phyloP scores from a whole-genome alignment of 2,797 vertebrate species.

The Sebastes hopkinsi region DNA sequence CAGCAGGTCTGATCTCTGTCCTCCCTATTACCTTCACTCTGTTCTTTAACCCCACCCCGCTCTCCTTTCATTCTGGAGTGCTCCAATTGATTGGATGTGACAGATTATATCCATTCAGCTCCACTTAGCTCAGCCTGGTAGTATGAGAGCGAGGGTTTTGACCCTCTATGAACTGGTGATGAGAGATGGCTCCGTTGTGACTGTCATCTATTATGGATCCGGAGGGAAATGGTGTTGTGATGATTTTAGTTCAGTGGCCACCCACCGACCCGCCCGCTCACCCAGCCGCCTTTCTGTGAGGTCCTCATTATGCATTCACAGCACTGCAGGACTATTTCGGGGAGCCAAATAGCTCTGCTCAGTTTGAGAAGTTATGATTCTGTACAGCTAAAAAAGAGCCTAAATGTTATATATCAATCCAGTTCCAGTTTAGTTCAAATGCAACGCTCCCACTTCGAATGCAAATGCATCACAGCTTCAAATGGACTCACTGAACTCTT shows the following conservation, averaged over 20 bases:
- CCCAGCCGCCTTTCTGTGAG: neutral
- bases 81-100: constrained; percentile 60
- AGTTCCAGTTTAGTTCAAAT: neutral
- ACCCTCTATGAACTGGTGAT: constrained; percentile 40
- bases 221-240: constrained; percentile 27
- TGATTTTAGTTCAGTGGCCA: constrained; percentile 30
- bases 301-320: constrained; percentile 36
- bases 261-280: neutral
- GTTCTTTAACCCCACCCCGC: constrained; percentile 33
- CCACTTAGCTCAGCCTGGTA: constrained; percentile 40
- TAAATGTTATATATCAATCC: neutral
- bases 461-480: neutral
- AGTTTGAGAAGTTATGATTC: constrained; percentile 23
- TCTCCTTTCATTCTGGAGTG: constrained; percentile 34
- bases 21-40: constrained; percentile 9
- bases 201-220: constrained; percentile 58
- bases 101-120: constrained; percentile 54
- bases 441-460: neutral
- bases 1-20: constrained; percentile 27
- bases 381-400: neutral
- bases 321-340: constrained; percentile 25
- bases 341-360: neutral
- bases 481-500: neutral
- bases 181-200: constrained; percentile 40
- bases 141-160: constrained; percentile 31